Conservation (phyloP, 1,140 invertebrate species). For the Lineus longissimus region DNA sequence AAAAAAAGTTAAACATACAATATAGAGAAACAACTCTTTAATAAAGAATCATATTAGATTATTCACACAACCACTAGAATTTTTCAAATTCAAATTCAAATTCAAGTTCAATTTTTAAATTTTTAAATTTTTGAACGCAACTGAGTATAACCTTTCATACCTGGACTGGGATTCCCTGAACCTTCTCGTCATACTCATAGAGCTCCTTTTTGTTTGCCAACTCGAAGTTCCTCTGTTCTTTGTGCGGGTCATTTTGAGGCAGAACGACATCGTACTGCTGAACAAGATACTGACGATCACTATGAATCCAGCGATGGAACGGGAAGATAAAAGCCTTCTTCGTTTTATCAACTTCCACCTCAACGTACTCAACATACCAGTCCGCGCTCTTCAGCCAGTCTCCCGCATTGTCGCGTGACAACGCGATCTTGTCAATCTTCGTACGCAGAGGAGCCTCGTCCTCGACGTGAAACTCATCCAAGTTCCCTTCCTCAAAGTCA, state of each 20-base stretch:
- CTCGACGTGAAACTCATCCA: too few relatives aligned
- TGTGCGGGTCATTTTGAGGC: constrained; percentile 36
- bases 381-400: constrained; percentile 16
- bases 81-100: too few relatives aligned
- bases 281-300: constrained; percentile 32
- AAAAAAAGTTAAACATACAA: too few relatives aligned
- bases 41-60: too few relatives aligned
- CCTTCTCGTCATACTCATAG: constrained; percentile 32
- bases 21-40: too few relatives aligned
- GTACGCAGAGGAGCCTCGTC: too few relatives aligned
- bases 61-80: too few relatives aligned
- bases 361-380: constrained; percentile 37
- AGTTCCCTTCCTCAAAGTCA: neutral
- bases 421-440: constrained; percentile 22
- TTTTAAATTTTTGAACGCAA: too few relatives aligned
- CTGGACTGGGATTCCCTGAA: constrained; percentile 37
- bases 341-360: constrained; percentile 12
- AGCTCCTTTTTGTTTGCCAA: constrained; percentile 29
- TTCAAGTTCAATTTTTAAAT: too few relatives aligned
- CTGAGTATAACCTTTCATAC: constrained; percentile 24
- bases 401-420: constrained; percentile 34
- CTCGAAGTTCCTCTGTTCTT: constrained; percentile 29
- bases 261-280: constrained; percentile 39
- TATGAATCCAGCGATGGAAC: constrained; percentile 41
- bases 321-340: constrained; percentile 27